Evolutionary conservation across 1,140 invertebrate species (phyloP), one percentile per base, ranked within the genome.

Genomic region (Drosophila bifasciata): DNA sequence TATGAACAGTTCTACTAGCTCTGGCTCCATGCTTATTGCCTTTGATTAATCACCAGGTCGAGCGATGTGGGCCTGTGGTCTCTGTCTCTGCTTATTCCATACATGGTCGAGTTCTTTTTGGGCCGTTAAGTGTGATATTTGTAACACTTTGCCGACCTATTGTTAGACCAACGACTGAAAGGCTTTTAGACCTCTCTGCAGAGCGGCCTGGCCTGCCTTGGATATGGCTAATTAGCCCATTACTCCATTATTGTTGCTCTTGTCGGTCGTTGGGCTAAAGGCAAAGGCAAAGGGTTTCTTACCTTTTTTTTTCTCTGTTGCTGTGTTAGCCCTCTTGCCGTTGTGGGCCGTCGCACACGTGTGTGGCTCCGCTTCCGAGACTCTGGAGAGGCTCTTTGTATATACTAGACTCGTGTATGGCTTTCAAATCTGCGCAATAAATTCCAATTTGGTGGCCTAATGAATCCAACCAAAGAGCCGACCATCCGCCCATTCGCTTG

Each of bases 141-240:
- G 83, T 88, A 88, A 88, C 83, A 88, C 83, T 88, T 88, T 83
- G 78, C 84, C 76, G 78, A 79, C 61, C 84, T 72, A 76, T 76
- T 80, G 77, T 76, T 80, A 67, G 52, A 15, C 11, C 32, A 5
- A 21, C 69, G 66, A 58, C 64, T 58, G 49, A 51, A 69, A 70
- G 66, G 71, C 67, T 63, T 77, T 67, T 67, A 52, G 76, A 53
- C 58, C 48, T 64, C 46, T 28, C 28, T 8, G n/a, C n/a, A n/a
- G n/a, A 28, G 28, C 28, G 19, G 19, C 1, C 19, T 21, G 60
- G 44, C 50, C 43, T 66, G 59, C 73, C 74, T 75, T 52, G 75
- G 83, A 75, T 88, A 81, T 66, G 83, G 73, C 81, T 86, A 86
- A 86, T 86, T 86, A 86, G 77, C 81, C 83, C 83, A 86, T 86